Evolutionary conservation across 2,797 vertebrate genomes (phyloP).

Genomic region (Halcyon smyrnensis): DNA sequence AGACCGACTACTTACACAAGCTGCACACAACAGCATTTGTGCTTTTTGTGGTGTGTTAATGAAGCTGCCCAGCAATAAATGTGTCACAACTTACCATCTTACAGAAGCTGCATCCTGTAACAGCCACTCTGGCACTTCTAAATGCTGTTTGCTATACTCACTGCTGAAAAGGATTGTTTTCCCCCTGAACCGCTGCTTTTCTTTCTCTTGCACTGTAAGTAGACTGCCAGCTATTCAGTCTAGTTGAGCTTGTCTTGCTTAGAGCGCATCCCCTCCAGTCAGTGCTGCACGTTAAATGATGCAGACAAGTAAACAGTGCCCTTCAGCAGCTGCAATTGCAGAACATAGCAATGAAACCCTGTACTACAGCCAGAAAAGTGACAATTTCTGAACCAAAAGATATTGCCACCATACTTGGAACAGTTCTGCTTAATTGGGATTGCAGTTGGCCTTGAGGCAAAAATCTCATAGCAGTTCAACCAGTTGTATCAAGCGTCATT

Average conservation of each 20-base stretch:
- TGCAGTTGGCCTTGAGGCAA: neutral
- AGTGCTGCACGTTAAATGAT: neutral
- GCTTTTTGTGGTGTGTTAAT: neutral
- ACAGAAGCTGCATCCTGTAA: neutral
- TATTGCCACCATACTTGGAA: neutral
- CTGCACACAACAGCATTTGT: accelerated
- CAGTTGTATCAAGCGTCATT: neutral
- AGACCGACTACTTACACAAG: neutral
- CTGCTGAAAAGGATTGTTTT: neutral
- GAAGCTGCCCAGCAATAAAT: neutral
- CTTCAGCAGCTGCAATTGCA: neutral
- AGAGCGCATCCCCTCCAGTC: neutral
- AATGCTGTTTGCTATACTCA: neutral
- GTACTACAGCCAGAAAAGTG: neutral
- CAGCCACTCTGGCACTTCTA: neutral
- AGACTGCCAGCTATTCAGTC: neutral
- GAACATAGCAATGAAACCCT: neutral
- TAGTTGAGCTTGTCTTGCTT: neutral
- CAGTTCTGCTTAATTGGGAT: neutral
- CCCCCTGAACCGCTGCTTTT: neutral
- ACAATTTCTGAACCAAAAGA: neutral
- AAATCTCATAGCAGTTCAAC: neutral
- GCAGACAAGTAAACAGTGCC: neutral
- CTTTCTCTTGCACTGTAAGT: neutral
- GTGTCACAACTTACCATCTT: neutral